Base-by-base conservation (phyloP, 2,888 invertebrate species). In the Nudaria mundana region DNA sequence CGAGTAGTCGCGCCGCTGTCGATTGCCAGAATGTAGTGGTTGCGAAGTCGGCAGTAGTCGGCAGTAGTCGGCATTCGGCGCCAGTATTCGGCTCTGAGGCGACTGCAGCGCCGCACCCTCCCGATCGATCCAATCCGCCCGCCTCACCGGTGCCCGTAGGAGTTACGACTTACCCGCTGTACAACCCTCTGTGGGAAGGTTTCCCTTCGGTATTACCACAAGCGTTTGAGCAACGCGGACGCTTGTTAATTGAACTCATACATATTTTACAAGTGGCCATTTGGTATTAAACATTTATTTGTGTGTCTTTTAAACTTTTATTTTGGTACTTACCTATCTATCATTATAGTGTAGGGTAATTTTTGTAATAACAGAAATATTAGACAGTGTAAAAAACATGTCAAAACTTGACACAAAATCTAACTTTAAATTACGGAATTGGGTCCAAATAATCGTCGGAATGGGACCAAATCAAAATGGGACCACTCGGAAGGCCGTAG, bases 31-130 rank as follows among this genome's bases (percentile, higher is more conserved):
- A 68, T 81, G 80, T 52, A 5, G 20, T 20, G 18, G 4, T 18
- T 3, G 18, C 18, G 3, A 5, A 5, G 4, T 3, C 4, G 18
- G 4, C 7, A 8, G 7, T 3, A 2, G 20, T 48, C 26, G 40
- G 30, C 44, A 44, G 44, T 41, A 44, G 30, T 16, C 40, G 52
- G 38, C 32, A 39, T 38, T 37, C 48, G 52, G 31, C 37, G 52
- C 40, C 39, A 51, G 37, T 71, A 71, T 63, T 69, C 63, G 71
- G 66, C 70, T 67, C 28, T 13, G 55, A 56, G 60, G 63, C 74
- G 71, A 72, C 78, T 76, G 80, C 81, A 77, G 76, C 78, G 81
- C 84, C 78, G 76, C 81, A 68, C 76, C 65, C 74, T 72, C 71
- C 68, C 73, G 81, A 82, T 82, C 76, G 84, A 81, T 81, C 81